Evolutionary conservation across 1,140 invertebrate genomes (phyloP), one percentile per base, ranked within the genome.

Genomic region (Teleopsis dalmanni): DNA sequence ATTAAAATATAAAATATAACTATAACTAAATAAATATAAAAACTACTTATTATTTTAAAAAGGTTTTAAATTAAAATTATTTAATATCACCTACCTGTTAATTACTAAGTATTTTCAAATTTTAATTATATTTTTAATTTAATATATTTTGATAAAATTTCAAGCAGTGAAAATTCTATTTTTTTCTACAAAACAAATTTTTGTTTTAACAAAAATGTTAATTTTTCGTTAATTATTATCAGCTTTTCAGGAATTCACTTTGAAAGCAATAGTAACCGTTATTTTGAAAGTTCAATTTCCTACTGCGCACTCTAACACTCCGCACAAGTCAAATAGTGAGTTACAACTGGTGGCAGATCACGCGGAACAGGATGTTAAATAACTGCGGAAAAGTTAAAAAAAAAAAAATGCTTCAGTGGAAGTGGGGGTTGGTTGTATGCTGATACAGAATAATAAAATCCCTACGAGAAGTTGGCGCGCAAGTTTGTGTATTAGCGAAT

Each of bases 281-380:
- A 29, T 43, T 47, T 38, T 48, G 38, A 43, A n/a, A n/a, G n/a
- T n/a, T n/a, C n/a, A n/a, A n/a, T n/a, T n/a, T n/a, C n/a, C n/a
- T n/a, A n/a, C n/a, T n/a, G n/a, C n/a, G n/a, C n/a, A n/a, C n/a
- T n/a, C n/a, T n/a, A n/a, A n/a, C n/a, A n/a, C n/a, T n/a, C n/a
- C n/a, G n/a, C n/a, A 44, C 41, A 33, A 45, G 38, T 45, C 45
- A 40, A 44, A 36, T 43, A 26, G 45, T 52, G 48, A 47, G 50
- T 45, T 47, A 52, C 50, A 52, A 52, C 50, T 52, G 45, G 48
- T 43, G 35, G 36, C 41, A 43, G 50, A 52, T 52, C 50, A 48
- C 29, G 23, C 26, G 33, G 31, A 44, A 48, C 45, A 42, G 38
- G 50, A 47, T 52, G 50, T 52, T 52, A 52, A 52, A 52, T 52